Conservation (phyloP, 2,888 invertebrate genomes). For the Timandra comae region DNA sequence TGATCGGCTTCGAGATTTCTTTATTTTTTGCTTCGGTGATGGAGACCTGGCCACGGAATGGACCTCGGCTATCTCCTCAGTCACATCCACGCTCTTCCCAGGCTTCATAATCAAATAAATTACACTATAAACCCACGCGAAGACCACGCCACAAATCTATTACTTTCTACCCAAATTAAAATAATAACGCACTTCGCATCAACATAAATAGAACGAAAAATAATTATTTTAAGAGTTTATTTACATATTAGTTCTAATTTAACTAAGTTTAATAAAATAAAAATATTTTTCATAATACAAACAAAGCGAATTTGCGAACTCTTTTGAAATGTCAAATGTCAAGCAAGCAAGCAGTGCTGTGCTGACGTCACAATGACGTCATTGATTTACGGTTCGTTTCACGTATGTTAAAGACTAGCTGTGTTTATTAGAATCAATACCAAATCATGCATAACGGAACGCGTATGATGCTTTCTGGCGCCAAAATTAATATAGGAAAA, state of each 20-base stretch:
- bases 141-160: constrained; percentile 9
- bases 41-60: constrained; percentile 60
- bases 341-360: constrained; percentile 26
- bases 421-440: too few relatives aligned
- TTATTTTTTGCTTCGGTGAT: constrained; percentile 54
- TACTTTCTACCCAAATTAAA: constrained; percentile 2
- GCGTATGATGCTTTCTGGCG: too few relatives aligned
- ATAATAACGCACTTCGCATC: too few relatives aligned
- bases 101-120: constrained; percentile 51
- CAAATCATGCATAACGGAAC: too few relatives aligned
- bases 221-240: too few relatives aligned
- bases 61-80: constrained; percentile 65
- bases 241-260: constrained; percentile 2
- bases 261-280: too few relatives aligned
- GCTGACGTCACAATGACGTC: constrained; percentile 66
- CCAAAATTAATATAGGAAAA: too few relatives aligned
- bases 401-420: too few relatives aligned
- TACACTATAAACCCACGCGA: constrained; percentile 27
- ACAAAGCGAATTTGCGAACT: constrained; percentile 9
- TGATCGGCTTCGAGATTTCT: constrained; percentile 50
- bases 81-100: constrained; percentile 52
- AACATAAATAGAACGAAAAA: too few relatives aligned
- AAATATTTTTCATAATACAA: too few relatives aligned
- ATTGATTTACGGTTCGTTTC: constrained; percentile 28
- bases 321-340: constrained; percentile 40